phyloP scores from a whole-genome alignment of 2,888 invertebrate species.

The Asteroscopus sphinx region DNA sequence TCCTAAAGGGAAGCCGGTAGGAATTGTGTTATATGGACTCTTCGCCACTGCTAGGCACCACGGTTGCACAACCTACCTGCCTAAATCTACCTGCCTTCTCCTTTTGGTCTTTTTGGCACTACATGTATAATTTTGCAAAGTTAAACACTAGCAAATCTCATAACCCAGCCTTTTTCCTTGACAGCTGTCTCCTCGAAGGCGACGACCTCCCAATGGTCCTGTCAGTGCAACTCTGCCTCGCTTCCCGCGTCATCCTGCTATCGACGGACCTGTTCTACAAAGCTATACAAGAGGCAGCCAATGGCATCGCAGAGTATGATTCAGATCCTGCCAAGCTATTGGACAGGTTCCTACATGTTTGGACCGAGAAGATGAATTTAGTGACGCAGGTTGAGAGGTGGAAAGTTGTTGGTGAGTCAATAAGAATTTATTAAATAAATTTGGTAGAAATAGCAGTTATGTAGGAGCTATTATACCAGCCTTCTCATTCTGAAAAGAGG shows the following conservation, averaged over 20 bases:
- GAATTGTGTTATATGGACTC: no score
- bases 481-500: no score
- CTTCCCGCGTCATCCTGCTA: slow-evolving; percentile 94
- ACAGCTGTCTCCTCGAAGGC: slow-evolving; percentile 91
- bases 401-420: slow-evolving; percentile 93
- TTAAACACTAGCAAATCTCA: no score
- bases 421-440: no score
- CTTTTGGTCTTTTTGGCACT: no score
- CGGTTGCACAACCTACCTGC: no score
- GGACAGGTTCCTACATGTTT: slow-evolving; percentile 92
- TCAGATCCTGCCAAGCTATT: slow-evolving; percentile 92
- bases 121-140: no score
- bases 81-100: no score
- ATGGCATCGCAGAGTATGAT: slow-evolving; percentile 78
- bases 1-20: no score
- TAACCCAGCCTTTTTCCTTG: slow-evolving; percentile 25
- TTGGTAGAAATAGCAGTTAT: no score
- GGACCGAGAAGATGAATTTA: slow-evolving; percentile 94
- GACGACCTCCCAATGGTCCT: slow-evolving; percentile 93
- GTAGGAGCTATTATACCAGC: no score
- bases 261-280: slow-evolving; percentile 92
- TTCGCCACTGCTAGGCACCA: no score
- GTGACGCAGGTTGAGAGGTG: slow-evolving; percentile 94
- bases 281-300: slow-evolving; percentile 85
- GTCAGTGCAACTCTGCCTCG: slow-evolving; percentile 93